Conservation (phyloP, 2,888 invertebrate species). For the Thymelicus sylvestris region DNA sequence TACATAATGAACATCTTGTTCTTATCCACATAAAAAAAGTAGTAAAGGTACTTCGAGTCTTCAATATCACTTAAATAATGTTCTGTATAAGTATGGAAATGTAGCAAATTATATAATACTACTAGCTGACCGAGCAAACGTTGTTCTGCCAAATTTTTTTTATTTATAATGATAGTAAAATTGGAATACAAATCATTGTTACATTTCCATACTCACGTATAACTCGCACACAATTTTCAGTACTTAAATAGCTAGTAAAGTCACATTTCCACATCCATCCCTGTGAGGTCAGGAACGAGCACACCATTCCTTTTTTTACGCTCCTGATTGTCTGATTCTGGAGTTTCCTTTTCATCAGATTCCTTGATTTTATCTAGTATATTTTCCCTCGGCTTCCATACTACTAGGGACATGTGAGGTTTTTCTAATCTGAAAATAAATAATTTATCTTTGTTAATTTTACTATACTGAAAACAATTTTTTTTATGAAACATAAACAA, state of each 20-base stretch:
- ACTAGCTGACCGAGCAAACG: too few species aligned
- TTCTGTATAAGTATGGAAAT: not conserved
- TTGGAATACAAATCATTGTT: not conserved
- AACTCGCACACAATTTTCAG: slow-evolving; percentile 19
- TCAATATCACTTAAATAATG: slow-evolving; percentile 28
- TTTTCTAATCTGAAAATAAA: slow-evolving; percentile 82
- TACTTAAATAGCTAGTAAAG: not conserved
- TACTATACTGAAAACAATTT: too few species aligned
- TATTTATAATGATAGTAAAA: not conserved
- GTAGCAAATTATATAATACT: too few species aligned
- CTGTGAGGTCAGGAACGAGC: slow-evolving; percentile 57
- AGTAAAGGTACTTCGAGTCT: slow-evolving; percentile 28
- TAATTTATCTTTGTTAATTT: not conserved
- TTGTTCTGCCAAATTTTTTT: too few species aligned
- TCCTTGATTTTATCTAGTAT: slow-evolving; percentile 65
- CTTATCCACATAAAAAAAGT: not conserved
- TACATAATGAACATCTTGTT: not conserved
- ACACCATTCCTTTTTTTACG: slow-evolving; percentile 62
- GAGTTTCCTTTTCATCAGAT: slow-evolving; percentile 57
- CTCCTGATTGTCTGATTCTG: slow-evolving; percentile 49
- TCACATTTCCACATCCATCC: slow-evolving; percentile 77
- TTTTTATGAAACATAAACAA: too few species aligned
- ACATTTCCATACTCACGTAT: slow-evolving; percentile 14
- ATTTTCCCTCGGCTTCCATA: slow-evolving; percentile 91
- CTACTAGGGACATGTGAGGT: slow-evolving; percentile 91